Conservation (phyloP, 2,797 vertebrate species). For the Neosilurus mollespiculum region DNA sequence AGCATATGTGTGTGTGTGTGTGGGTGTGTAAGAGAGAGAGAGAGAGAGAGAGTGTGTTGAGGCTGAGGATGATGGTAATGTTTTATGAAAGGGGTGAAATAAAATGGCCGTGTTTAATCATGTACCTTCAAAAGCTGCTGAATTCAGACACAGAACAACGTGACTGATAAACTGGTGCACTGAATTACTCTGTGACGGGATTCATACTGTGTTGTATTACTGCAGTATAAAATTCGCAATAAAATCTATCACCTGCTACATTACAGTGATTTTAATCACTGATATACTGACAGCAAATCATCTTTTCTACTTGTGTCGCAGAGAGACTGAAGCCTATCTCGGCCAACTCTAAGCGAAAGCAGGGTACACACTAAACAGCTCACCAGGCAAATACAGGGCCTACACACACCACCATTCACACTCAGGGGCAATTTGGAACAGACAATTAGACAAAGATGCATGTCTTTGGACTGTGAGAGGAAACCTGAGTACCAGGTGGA, state of each 20-base stretch:
- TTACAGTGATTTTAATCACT: not conserved
- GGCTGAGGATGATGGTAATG: slow-evolving; percentile 41
- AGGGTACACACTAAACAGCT: no score
- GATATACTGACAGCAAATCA: not conserved
- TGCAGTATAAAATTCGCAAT: not conserved
- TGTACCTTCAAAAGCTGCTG: not conserved
- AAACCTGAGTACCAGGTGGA: no score
- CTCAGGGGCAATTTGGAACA: no score
- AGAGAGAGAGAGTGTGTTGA: not conserved
- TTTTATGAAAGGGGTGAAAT: slow-evolving; percentile 33
- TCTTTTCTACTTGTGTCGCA: no score
- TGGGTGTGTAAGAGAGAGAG: no score
- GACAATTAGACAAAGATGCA: no score
- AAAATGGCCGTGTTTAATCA: slow-evolving; percentile 23
- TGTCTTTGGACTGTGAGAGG: no score
- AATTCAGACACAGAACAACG: not conserved
- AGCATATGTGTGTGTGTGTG: no score
- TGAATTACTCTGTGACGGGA: not conserved
- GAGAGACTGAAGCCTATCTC: no score
- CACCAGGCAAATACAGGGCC: no score
- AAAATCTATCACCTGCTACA: not conserved
- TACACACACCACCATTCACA: no score
- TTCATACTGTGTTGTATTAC: not conserved
- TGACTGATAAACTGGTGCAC: not conserved
- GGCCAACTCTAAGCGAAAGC: no score